Percentiles rank a stretch among this genome's conserved stretches.
Conservation (phyloP, 2,888 invertebrate genomes). For the Drosophila sordidapex region DNA sequence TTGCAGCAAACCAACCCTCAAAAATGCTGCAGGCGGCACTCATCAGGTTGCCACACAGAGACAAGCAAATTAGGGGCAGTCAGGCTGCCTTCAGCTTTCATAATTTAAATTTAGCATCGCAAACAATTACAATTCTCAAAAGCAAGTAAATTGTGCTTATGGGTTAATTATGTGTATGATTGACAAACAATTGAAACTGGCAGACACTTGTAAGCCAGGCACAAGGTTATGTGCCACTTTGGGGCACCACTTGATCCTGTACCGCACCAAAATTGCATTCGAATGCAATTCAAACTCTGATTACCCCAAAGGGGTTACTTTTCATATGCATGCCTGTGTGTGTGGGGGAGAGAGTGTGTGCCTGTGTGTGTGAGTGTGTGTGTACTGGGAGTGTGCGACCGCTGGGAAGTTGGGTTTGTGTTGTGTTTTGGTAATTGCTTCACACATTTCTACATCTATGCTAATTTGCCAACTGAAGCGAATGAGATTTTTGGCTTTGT, state of each 20-base stretch:
- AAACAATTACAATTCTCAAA: slow-evolving; percentile 3
- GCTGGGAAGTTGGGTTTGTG: slow-evolving; percentile 16
- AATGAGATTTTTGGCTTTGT: slow-evolving; percentile 60
- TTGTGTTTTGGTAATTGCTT: slow-evolving; percentile 60
- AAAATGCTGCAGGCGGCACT: neutral
- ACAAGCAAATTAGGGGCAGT: slow-evolving; percentile 19
- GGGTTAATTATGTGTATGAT: slow-evolving; percentile 48
- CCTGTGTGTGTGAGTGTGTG: neutral
- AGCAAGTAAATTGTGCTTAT: slow-evolving; percentile 12
- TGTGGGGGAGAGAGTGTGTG: neutral
- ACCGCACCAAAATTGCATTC: slow-evolving; percentile 24
- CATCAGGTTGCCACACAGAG: slow-evolving; percentile 5
- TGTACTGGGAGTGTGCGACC: neutral
- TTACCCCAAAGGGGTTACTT: slow-evolving; percentile 34
- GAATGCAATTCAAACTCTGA: slow-evolving; percentile 40
- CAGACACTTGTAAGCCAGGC: slow-evolving; percentile 25
- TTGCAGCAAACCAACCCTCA: slow-evolving; percentile 19
- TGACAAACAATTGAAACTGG: slow-evolving; percentile 59
- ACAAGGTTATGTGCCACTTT: slow-evolving; percentile 23
- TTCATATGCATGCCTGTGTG: neutral
- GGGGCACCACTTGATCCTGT: slow-evolving; percentile 11
- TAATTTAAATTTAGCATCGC: neutral
- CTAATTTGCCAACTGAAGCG: slow-evolving; percentile 58
- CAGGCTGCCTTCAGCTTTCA: neutral
- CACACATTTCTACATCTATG: slow-evolving; percentile 66